Conservation (phyloP, 2,797 vertebrate genomes). For the Pangasius krempfi region DNA sequence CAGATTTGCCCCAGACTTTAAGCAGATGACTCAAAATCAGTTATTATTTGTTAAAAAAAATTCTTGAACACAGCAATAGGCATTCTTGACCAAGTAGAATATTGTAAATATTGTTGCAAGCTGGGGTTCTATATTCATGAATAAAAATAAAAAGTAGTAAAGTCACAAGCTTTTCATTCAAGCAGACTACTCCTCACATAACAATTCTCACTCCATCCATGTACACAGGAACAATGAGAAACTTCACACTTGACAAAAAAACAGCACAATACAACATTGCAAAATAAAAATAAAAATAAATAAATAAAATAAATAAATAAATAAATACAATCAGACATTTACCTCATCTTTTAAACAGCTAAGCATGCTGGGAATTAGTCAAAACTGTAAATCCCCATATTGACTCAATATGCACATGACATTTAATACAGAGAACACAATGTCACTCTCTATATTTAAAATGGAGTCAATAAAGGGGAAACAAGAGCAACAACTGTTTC, state of each 20-base stretch:
- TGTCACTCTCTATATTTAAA: not conserved
- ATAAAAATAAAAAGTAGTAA: no score
- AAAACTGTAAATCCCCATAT: constrained; percentile 8
- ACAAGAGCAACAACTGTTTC: not conserved
- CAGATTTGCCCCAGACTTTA: not conserved
- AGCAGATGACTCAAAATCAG: not conserved
- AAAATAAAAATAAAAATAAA: not conserved
- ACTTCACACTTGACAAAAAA: not conserved
- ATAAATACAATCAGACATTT: no score
- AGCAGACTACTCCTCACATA: not conserved
- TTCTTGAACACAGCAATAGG: not conserved
- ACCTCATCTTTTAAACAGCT: not conserved
- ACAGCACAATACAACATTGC: not conserved
- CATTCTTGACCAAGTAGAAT: not conserved
- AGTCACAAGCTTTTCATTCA: not conserved
- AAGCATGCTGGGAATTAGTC: not conserved
- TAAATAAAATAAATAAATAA: not conserved
- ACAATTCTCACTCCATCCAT: not conserved
- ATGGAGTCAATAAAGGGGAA: not conserved
- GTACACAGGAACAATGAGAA: not conserved
- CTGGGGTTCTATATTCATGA: not conserved
- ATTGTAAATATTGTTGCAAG: not conserved
- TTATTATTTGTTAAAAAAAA: not conserved
- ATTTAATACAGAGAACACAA: not conserved
- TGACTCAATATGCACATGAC: not conserved